Evolutionary conservation across 2,888 invertebrate species (phyloP).

Genomic region (Drosophila falleni): DNA sequence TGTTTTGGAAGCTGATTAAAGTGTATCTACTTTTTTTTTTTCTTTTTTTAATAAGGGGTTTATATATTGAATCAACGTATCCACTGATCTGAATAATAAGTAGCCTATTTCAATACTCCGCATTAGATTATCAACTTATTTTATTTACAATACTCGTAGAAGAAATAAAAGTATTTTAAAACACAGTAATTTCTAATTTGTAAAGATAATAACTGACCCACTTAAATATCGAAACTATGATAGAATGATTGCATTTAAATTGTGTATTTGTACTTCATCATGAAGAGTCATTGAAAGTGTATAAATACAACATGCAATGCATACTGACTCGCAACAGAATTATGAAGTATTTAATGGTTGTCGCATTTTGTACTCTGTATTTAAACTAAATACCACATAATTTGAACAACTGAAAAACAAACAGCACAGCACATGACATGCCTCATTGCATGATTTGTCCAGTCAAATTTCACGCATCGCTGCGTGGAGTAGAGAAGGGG

Average conservation of each 20-base stretch:
- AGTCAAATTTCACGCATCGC: conserved; percentile 68
- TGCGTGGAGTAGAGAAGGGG: not conserved
- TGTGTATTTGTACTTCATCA: not conserved
- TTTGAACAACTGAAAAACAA: conserved; percentile 28
- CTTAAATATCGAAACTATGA: not conserved
- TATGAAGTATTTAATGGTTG: conserved; percentile 32
- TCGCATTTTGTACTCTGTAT: conserved; percentile 6
- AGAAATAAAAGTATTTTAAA: too few species aligned
- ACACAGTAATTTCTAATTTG: too few species aligned
- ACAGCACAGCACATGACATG: conserved; percentile 43
- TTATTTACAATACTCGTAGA: too few species aligned
- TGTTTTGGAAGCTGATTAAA: too few species aligned
- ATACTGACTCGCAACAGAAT: conserved; percentile 33
- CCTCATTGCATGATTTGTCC: conserved; percentile 69
- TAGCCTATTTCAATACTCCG: too few species aligned
- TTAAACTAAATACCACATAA: conserved; percentile 36
- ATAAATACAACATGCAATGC: conserved; percentile 15
- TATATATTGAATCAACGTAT: too few species aligned
- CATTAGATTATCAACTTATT: too few species aligned
- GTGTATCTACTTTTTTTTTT: too few species aligned
- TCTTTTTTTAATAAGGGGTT: too few species aligned
- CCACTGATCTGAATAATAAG: too few species aligned
- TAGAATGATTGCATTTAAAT: not conserved
- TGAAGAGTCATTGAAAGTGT: conserved; percentile 11
- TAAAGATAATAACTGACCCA: not conserved